Base-by-base conservation (phyloP, 2,888 invertebrate genomes). In the Zele albiditarsus region DNA sequence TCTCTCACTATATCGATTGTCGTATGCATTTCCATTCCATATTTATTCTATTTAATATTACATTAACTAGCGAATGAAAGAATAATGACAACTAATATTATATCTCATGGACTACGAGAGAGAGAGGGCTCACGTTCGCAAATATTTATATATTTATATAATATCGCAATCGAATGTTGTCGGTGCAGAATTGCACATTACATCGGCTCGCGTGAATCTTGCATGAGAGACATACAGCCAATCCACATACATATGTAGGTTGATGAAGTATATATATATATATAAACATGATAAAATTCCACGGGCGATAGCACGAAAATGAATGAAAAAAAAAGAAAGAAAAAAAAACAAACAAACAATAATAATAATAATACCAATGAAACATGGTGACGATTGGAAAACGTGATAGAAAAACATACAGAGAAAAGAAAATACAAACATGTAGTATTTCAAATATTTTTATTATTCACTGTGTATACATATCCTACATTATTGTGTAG, bases 161-260 rank as follows among this genome's bases (percentile, higher is more conserved):
- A 31, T 38, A 33, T 63, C 33, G 63, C 38, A 63, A 70, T 60
- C 31, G 25, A 33, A 53, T 60, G 70, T 60, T 42, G 70, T 31
- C 33, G 42, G 60, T 62, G 67, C 28, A 71, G 38, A 58, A 53
- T 67, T 16, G 53, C n/a, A 53, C 53, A 53, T 53, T 58, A 63
- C 57, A 75, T 75, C 71, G 66, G 66, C 27, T 75, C 60, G 75
- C 75, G 71, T 75, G 75, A 75, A 75, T 75, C 75, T 71, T 49
- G 63, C 57, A 42, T 28, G 65, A 20, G 65, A 20, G 53, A 25
- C 68, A 74, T 53, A 53, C 12, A 49, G 63, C 46, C 46, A 65
- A 70, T 68, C 65, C 28, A 62, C 12, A 31, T 8, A 60, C 25
- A 23, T 14, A 62, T 66, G 14, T 66, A 38, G 16, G 42, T 25